Evolutionary conservation across 2,888 invertebrate species (phyloP), one percentile per base, ranked within the genome.

Genomic region (Calameuta filiformis): DNA sequence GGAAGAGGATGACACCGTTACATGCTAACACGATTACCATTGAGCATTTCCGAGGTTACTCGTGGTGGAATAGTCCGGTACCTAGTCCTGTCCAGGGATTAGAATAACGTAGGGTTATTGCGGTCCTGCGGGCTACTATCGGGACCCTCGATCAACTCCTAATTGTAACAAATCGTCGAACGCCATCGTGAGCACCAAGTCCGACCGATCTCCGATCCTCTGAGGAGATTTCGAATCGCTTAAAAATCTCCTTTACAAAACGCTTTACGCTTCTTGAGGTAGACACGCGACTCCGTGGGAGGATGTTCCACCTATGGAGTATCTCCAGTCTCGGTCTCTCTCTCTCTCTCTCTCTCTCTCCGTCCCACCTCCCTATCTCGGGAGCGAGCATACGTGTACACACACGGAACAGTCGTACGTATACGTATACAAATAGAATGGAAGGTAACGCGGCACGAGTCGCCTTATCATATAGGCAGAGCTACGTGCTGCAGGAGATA

Each of bases 101-200:
- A 40, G 79, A 79, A 86, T 87, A 85, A 87, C 87, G 80, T 84
- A 86, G 87, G 87, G 86, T 87, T 87, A 87, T 86, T 81, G 83
- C 84, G 77, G 69, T 78, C 78, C 79, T 81, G 79, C 78, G 75
- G 76, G 35, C 35, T 40, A 15, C 71, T 78, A 71, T 71, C 78
- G 78, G 35, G 68, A 35, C 75, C 73, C 75, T 79, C 75, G 83
- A 83, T 86, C 83, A 75, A 79, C 77, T 81, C 81, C 81, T 88
- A 87, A 87, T 87, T 88, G 87, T 86, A 86, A 88, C 87, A 87
- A 88, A 87, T 88, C 83, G 86, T 79, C 81, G 75, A 80, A 80
- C 76, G 75, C 78, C 76, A 79, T 83, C 81, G 84, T 83, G 81
- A 83, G 86, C 83, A 82, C 83, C 80, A 81, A 77, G 73, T 76